Evolutionary conservation across 2,888 invertebrate genomes (phyloP), one percentile per base, ranked within the genome.

Genomic region (Deilephila porcellus): DNA sequence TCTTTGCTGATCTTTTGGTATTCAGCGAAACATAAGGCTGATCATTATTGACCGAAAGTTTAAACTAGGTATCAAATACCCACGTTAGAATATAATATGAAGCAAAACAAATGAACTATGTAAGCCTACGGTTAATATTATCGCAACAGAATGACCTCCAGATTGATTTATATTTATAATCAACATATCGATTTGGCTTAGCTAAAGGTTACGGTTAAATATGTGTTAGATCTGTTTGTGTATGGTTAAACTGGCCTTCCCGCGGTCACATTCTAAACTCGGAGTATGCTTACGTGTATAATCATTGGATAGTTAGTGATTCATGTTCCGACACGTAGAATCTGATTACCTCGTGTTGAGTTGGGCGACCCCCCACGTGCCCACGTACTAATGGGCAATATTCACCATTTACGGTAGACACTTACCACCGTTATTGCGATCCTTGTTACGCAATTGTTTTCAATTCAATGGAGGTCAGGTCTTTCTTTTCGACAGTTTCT

Each of bases 361-460:
- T 87, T 83, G 84, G 85, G 81, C 87, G 93, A 93, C 93, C 94
- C 88, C 93, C 92, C 93, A 89, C 89, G 85, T 81, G 79, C 82
- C 82, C 89, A 90, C 89, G 90, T 89, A 85, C 79, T 91, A 93
- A 93, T 91, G 90, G 92, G 84, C 89, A 84, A 88, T 92, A 88
- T 87, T 89, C 87, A 83, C 92, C 91, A 88, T 89, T 85, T 77
- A 77, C 80, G 74, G 80, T 82, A 82, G 82, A 86, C 84, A 81
- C 78, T 80, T 75, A 78, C 77, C 82, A 77, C 76, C 79, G 81
- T 83, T 81, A 86, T 88, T 83, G 82, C 80, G 81, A 85, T 83
- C 82, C 80, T 82, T 76, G 81, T 91, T 91, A 85, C 86, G 83
- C 85, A 92, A 92, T 80, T 78, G 79, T 85, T 85, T 87, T 80